Conservation (phyloP, 2,888 invertebrate genomes). For the Trisateles emortualis region DNA sequence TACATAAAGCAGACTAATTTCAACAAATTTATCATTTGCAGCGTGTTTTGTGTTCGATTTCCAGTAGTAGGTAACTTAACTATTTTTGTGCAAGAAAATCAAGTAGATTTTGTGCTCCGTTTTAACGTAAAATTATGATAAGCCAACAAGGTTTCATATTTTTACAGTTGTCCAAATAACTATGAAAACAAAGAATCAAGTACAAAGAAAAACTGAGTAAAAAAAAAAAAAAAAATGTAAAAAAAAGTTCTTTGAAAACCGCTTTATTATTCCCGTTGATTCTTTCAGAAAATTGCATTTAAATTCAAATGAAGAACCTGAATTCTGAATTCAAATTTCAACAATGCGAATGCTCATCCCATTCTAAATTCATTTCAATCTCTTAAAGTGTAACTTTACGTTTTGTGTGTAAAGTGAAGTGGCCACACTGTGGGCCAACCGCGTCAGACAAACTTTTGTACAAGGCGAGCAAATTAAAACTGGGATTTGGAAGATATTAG, state of each 20-base stretch:
- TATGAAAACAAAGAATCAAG: background rate
- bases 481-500: constrained; percentile 42
- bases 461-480: constrained; percentile 44
- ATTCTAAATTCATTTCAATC: constrained; percentile 40
- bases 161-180: no score
- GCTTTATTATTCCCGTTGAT: background rate
- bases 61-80: no score
- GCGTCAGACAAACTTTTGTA: constrained; percentile 33
- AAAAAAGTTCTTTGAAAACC: background rate
- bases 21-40: no score
- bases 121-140: no score
- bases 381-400: constrained; percentile 33
- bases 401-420: constrained; percentile 35
- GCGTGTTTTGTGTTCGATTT: no score
- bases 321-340: constrained; percentile 9
- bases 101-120: no score
- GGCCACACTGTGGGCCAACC: constrained; percentile 27
- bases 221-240: background rate
- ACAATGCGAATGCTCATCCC: constrained; percentile 19
- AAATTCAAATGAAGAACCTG: constrained; percentile 4
- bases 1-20: no score
- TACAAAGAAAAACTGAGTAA: background rate
- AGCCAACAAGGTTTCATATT: no score
- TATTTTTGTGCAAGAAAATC: no score
- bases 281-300: constrained; percentile 6